A percentile compares a stretch with the other conserved stretches of the same genome.
These are phyloP conservation scores for Conops quadrifasciatus DNA, from an alignment of 2,888 invertebrate species.

Conservation along the genomic window DNA sequence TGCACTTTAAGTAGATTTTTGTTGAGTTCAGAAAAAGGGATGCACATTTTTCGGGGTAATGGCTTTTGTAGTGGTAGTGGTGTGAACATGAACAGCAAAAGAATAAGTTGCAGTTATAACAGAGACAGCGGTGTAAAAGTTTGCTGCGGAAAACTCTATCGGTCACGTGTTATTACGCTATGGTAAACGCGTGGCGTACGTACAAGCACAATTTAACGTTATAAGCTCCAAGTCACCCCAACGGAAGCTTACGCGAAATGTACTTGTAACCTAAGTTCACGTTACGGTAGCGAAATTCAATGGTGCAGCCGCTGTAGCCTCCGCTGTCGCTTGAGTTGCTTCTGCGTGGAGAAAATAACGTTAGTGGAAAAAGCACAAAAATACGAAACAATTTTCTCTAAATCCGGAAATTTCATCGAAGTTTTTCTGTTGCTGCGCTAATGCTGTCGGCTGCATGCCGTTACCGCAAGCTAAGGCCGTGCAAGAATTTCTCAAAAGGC, in stretches of 20 bases:
- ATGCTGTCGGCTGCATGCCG: not conserved
- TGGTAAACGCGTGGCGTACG: not conserved
- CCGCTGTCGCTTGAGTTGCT: not conserved
- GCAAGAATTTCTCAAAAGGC: slow-evolving; percentile 26
- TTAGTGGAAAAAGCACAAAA: not conserved
- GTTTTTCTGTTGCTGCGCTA: not conserved
- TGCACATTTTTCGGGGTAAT: too few species aligned
- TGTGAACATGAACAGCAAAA: too few species aligned
- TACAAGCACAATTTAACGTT: slow-evolving; percentile 6
- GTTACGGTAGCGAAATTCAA: slow-evolving; percentile 10
- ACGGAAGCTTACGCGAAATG: not conserved
- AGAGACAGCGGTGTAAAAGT: too few species aligned
- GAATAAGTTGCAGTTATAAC: too few species aligned
- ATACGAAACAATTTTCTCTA: not conserved
- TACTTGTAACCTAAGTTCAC: not conserved
- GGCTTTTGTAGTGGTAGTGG: too few species aligned
- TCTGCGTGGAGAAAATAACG: not conserved
- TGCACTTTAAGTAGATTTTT: too few species aligned
- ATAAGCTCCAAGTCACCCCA: not conserved
- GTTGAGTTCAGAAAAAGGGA: too few species aligned
- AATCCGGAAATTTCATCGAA: slow-evolving; percentile 1
- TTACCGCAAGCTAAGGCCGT: not conserved
- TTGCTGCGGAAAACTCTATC: not conserved
- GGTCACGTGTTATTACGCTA: not conserved
- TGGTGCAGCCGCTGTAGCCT: not conserved